Conservation (phyloP, 2,797 vertebrate species). For the Leptodactylus fallax region DNA sequence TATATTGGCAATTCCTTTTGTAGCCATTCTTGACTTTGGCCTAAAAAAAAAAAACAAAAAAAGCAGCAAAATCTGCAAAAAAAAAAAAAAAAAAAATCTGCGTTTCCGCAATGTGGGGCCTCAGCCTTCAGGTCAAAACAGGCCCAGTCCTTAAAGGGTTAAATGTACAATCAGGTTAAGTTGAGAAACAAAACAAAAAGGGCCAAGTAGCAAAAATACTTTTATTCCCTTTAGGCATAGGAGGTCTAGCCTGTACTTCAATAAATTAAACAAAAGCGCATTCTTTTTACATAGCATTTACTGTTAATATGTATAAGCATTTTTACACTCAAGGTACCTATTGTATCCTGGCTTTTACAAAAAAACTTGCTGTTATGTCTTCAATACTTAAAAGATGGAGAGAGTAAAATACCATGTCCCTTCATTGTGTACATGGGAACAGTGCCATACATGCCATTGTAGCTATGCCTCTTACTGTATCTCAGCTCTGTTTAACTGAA, state of each 20-base stretch:
- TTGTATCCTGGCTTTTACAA: background rate
- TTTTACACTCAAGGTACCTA: background rate
- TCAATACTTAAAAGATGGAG: background rate
- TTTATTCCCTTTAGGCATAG: conserved; percentile 43
- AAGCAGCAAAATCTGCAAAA: no score
- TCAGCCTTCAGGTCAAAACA: no score
- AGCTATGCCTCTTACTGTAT: background rate
- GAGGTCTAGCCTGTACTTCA: background rate
- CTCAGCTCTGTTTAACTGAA: background rate
- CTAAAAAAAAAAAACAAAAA: no score
- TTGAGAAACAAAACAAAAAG: background rate
- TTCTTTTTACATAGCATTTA: background rate
- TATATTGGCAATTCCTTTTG: no score
- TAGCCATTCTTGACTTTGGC: no score
- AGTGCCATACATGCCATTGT: background rate
- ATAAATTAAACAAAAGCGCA: conserved; percentile 33
- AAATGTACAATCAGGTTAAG: background rate
- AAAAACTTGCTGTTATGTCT: background rate
- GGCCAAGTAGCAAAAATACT: conserved; percentile 46
- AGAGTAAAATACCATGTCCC: no score
- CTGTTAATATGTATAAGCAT: background rate
- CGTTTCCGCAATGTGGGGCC: no score
- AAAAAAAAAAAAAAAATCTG: no score
- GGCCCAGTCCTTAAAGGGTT: no score
- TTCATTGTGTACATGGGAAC: background rate